A percentile compares a stretch with the other conserved stretches of the same genome.
These are phyloP conservation scores for Aramus guarauna DNA, from an alignment of 2,113 vertebrate species.

Conservation along the genomic window DNA sequence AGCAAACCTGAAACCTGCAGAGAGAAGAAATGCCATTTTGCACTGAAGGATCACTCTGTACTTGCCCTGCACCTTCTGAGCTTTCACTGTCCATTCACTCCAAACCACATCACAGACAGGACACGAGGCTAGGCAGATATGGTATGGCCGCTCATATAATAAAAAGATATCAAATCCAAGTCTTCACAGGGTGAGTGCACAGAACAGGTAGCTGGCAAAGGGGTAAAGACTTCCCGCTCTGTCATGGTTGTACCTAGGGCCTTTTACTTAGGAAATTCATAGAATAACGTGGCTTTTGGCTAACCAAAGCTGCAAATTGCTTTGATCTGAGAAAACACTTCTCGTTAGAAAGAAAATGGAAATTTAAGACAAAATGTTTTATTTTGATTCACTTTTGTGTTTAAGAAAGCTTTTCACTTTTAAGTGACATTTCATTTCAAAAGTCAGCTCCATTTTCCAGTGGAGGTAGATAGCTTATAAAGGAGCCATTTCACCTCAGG, in stretches of 20 bases:
- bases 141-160: neutral
- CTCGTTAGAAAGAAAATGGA: neutral
- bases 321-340: neutral
- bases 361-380: neutral
- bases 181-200: neutral
- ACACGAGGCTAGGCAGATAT: neutral
- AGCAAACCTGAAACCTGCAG: slow-evolving; percentile 88
- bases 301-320: neutral
- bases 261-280: neutral
- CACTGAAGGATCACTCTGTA: neutral
- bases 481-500: neutral
- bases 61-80: neutral
- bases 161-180: neutral
- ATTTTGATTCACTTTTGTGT: neutral
- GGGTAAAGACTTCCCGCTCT: neutral
- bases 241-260: neutral
- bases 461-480: neutral
- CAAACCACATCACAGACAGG: neutral
- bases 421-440: neutral
- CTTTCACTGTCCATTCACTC: neutral
- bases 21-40: neutral
- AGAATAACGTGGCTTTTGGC: neutral
- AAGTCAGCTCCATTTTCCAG: neutral
- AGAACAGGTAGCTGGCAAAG: neutral
- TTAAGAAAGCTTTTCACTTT: neutral